These are phyloP conservation scores for Sycophila sp. DNA, from an alignment of 1,140 invertebrate species.

Conservation along the genomic window DNA sequence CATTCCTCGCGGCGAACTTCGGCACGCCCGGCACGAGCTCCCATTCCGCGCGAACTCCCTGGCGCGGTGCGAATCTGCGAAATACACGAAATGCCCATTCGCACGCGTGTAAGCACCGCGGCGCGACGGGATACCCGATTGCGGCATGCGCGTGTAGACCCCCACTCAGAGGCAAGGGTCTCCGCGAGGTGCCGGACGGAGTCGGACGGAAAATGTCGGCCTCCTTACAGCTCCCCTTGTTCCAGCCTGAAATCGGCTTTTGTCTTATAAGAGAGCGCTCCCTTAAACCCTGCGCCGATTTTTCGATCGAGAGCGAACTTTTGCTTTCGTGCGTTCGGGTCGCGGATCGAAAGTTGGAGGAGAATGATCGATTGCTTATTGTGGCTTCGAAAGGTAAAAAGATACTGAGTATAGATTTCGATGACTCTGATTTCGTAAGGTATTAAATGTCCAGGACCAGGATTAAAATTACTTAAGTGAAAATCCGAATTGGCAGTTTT, in stretches of 20 bases:
- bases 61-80: constrained; percentile 16
- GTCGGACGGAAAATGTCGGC: constrained; percentile 18
- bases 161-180: constrained; percentile 13
- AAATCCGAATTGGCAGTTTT: too few relatives aligned
- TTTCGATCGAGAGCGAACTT: too few relatives aligned
- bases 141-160: constrained; percentile 10
- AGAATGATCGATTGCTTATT: too few relatives aligned
- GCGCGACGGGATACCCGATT: background rate
- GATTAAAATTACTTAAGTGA: too few relatives aligned
- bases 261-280: too few relatives aligned
- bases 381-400: too few relatives aligned
- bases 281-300: too few relatives aligned
- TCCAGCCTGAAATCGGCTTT: background rate
- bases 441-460: too few relatives aligned
- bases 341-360: too few relatives aligned
- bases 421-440: too few relatives aligned
- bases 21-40: background rate
- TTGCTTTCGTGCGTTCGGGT: too few relatives aligned
- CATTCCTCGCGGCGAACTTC: background rate
- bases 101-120: constrained; percentile 26
- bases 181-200: constrained; percentile 8
- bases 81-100: constrained; percentile 39
- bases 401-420: too few relatives aligned
- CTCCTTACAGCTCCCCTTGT: background rate
- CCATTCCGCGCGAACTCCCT: background rate